Evolutionary conservation across 2,113 vertebrate species (phyloP).

Genomic region (Stegastes partitus): DNA sequence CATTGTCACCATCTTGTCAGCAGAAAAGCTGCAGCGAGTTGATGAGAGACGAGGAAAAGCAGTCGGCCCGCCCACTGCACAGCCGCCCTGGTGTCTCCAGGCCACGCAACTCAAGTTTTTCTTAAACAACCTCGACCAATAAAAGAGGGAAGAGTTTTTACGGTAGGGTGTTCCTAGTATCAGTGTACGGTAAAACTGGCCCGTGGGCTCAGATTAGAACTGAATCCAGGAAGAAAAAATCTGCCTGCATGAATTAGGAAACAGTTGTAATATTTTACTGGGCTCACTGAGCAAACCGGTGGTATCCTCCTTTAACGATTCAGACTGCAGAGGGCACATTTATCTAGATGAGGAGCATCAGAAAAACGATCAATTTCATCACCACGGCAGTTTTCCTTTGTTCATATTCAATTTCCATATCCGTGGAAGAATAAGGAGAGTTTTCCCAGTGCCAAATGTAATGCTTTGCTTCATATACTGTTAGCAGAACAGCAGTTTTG

Average conservation of each 20-base stretch:
- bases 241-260: neutral
- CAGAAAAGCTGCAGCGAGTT: no score
- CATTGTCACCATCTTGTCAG: no score
- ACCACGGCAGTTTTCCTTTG: neutral
- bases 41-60: no score
- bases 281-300: neutral
- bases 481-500: constrained; percentile 51
- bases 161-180: no score
- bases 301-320: neutral
- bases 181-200: no score
- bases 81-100: no score
- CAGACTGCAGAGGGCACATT: neutral
- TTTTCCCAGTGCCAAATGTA: constrained; percentile 37
- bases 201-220: no score
- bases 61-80: no score
- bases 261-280: neutral
- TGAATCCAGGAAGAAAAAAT: no score
- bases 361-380: neutral
- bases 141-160: no score
- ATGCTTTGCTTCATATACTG: constrained; percentile 33
- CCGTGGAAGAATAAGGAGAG: neutral
- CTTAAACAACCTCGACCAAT: no score
- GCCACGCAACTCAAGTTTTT: no score
- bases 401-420: constrained; percentile 37
- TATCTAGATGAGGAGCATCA: neutral